Conservation (phyloP, 2,888 invertebrate genomes). For the Fragum whitleyi region DNA sequence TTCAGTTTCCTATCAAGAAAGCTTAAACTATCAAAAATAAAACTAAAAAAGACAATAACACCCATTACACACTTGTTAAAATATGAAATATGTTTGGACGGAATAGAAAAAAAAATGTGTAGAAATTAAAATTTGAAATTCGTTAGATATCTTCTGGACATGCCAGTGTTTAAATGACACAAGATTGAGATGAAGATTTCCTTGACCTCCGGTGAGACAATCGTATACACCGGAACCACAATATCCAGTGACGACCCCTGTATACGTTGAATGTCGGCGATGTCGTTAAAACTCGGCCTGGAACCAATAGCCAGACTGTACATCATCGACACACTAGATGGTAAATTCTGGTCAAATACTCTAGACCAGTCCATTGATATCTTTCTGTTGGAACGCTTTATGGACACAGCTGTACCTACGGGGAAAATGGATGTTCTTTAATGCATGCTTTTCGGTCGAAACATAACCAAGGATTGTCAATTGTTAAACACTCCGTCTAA, state of each 20-base stretch:
- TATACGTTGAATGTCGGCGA: background rate
- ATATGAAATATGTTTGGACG: too few relatives aligned
- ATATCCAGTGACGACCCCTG: background rate
- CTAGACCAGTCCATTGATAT: background rate
- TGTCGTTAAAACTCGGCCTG: slow-evolving; percentile 7
- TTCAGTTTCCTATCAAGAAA: too few relatives aligned
- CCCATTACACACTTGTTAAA: too few relatives aligned
- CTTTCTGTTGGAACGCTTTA: background rate
- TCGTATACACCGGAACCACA: background rate
- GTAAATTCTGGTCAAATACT: background rate
- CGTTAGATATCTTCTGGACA: background rate
- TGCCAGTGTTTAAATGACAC: slow-evolving; percentile 1
- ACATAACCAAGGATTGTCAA: too few relatives aligned
- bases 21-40: too few relatives aligned
- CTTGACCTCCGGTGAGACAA: background rate
- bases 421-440: too few relatives aligned
- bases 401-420: background rate
- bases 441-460: too few relatives aligned
- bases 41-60: too few relatives aligned
- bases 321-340: background rate
- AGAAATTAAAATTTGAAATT: background rate
- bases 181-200: background rate
- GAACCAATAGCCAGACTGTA: slow-evolving; percentile 21
- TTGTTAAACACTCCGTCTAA: too few relatives aligned
- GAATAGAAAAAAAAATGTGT: too few relatives aligned